Base-by-base conservation (phyloP, 2,888 invertebrate species). In the Lasioglossum marginatum region DNA sequence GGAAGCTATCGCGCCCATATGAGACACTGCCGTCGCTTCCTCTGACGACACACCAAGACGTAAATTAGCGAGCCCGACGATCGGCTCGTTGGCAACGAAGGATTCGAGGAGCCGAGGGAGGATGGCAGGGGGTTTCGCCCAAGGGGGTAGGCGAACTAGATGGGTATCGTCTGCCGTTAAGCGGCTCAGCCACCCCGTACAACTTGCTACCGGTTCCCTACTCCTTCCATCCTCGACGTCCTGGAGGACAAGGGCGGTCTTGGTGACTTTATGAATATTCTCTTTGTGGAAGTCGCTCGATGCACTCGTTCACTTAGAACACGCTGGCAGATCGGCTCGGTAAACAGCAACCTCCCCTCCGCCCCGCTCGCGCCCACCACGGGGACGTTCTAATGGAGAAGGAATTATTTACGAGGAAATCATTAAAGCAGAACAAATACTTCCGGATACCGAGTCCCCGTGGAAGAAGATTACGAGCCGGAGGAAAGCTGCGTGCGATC, bases 231-330 rank as follows among this genome's bases (percentile, higher is more conserved):
- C 77, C 37, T 68, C 85, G 68, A 45, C 82, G 83, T 75, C 87
- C 83, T 83, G 79, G 82, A 90, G 89, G 86, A 90, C 83, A 88
- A 85, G 78, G 83, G 79, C 76, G 86, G 76, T 82, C 82, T 84
- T 84, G 86, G 83, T 77, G 87, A 87, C 91, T 92, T 92, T 92
- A 92, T 92, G 91, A 92, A 92, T 92, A 92, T 92, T 92, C 92
- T 88, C 91, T 92, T 90, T 92, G 92, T 90, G 79, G 72, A 76
- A 79, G 79, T 88, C 79, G 86, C 86, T 84, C 83, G 89, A 83
- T 90, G 90, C 90, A 89, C 90, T 90, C 89, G 87, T 89, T 89
- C 90, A 82, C 89, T 90, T 87, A 87, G 89, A 90, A 90, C 83
- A 90, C 83, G 89, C 75, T 71, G 84, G 79, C 78, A 76, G 60